These are phyloP conservation scores for Teleogryllus occipitalis DNA, from an alignment of 1,140 invertebrate genomes.

Conservation along the genomic window DNA sequence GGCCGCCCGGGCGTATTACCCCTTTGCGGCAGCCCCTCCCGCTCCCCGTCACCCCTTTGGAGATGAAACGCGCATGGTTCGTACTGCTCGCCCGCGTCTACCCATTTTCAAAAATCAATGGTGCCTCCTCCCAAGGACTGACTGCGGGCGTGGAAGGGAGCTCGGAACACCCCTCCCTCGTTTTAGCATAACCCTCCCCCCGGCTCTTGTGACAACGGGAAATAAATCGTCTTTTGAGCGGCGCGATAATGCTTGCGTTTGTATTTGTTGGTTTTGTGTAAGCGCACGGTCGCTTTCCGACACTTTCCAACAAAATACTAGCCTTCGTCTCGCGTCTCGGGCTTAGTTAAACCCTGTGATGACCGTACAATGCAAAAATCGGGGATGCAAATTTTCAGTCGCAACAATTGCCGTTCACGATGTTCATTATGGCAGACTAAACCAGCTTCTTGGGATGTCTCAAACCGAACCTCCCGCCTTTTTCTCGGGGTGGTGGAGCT, in stretches of 20 bases:
- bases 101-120: conserved; percentile 27
- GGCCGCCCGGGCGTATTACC: conserved; percentile 25
- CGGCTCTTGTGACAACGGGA: conserved; percentile 21
- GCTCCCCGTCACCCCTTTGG: conserved; percentile 21
- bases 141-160: neutral
- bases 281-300: no score
- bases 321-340: no score
- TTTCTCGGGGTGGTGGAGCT: neutral
- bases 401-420: neutral
- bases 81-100: conserved; percentile 8
- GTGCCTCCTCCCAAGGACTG: conserved; percentile 20
- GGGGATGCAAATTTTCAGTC: neutral
- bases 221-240: conserved; percentile 20
- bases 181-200: conserved; percentile 13
- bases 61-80: conserved; percentile 1
- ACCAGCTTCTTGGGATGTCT: neutral
- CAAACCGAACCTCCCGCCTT: neutral
- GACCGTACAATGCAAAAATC: no score
- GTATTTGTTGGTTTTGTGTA: no score
- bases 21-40: conserved; percentile 19
- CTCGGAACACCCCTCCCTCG: neutral
- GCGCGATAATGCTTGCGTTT: no score
- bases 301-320: no score
- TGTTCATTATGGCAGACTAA: neutral
- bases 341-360: no score